Conservation (phyloP, 2,113 vertebrate species). For the Plestiodon gilberti region DNA sequence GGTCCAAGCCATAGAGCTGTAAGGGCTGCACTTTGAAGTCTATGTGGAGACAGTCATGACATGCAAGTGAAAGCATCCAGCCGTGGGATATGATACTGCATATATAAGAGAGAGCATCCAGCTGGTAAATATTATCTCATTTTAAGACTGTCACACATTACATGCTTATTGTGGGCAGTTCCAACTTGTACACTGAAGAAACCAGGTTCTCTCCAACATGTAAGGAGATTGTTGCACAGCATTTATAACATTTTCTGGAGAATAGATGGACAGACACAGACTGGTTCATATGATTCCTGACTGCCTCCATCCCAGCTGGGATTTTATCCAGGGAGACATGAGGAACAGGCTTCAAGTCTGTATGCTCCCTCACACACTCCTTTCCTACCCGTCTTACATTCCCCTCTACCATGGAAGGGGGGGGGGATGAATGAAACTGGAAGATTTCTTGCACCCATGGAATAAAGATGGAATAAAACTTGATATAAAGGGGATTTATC, state of each 20-base stretch:
- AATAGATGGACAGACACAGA: background rate
- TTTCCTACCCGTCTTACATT: background rate
- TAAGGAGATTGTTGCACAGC: background rate
- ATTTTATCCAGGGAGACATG: background rate
- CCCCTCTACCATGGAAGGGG: background rate
- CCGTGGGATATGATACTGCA: slow-evolving; percentile 9
- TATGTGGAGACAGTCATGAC: slow-evolving; percentile 31
- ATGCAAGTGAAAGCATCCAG: slow-evolving; percentile 52
- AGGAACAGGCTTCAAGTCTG: background rate
- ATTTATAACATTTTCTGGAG: background rate
- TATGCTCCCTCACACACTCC: background rate
- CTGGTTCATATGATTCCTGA: background rate
- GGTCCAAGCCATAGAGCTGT: slow-evolving; percentile 38
- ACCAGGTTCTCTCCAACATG: background rate
- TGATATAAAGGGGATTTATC: background rate
- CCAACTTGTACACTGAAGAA: background rate
- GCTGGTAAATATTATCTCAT: slow-evolving; percentile 26
- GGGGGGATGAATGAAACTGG: background rate
- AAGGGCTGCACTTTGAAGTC: slow-evolving; percentile 58
- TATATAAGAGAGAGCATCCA: slow-evolving; percentile 36
- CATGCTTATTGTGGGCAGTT: background rate
- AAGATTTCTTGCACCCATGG: background rate
- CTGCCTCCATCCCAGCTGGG: background rate
- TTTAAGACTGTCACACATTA: background rate
- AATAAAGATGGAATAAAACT: background rate